A percentile compares a stretch with the other conserved stretches of the same genome.
These are phyloP conservation scores for Peromyscus nudipes DNA, from an alignment of 2,797 vertebrate genomes.

Conservation along the genomic window DNA sequence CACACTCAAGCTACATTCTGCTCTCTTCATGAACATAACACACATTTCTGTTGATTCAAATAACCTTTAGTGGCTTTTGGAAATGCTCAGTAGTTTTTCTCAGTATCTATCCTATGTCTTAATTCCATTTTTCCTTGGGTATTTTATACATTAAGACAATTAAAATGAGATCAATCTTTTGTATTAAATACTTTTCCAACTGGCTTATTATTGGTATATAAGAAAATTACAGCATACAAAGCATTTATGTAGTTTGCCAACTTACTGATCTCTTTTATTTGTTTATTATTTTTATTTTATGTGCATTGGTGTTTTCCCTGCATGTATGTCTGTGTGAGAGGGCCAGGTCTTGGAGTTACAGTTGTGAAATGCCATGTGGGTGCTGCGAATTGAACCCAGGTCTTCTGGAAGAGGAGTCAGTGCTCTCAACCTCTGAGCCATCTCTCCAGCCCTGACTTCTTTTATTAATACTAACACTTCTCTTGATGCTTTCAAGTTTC, in stretches of 20 bases:
- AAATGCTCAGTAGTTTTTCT: background rate
- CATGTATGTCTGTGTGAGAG: too few relatives aligned
- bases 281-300: background rate
- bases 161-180: background rate
- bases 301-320: too few relatives aligned
- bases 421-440: background rate
- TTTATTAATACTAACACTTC: constrained; percentile 25
- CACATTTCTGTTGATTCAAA: background rate
- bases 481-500: background rate
- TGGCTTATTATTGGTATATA: background rate
- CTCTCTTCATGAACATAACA: background rate
- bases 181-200: constrained; percentile 4
- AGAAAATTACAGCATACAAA: constrained; percentile 26
- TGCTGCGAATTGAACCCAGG: background rate
- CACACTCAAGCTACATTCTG: background rate
- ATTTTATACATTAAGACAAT: constrained; percentile 38
- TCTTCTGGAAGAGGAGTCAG: background rate
- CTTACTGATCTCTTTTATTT: background rate
- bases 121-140: background rate
- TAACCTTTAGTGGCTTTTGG: background rate
- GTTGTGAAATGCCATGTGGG: background rate
- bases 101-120: background rate
- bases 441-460: background rate
- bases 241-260: background rate
- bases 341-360: too few relatives aligned